A percentile compares a stretch with the other conserved stretches of the same genome.
Evolutionary conservation across 2,113 vertebrate species (phyloP).

Genomic region (Gorilla gorilla): DNA sequence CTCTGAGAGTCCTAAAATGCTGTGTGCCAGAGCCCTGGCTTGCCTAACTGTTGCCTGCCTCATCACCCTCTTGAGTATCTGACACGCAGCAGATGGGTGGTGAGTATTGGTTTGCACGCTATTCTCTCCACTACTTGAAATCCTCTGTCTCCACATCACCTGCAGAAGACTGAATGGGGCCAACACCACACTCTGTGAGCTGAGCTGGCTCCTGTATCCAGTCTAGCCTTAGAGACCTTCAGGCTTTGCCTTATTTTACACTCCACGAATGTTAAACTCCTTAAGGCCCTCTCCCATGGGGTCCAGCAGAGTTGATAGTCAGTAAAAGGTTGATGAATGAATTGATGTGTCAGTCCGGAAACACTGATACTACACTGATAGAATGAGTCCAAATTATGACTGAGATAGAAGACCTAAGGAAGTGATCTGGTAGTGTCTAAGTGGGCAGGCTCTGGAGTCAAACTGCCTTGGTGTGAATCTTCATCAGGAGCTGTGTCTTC

Average conservation of each 20-base stretch:
- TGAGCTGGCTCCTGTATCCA: background rate
- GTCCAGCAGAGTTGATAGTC: background rate
- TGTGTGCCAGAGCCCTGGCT: background rate
- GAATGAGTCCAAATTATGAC: background rate
- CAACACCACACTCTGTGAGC: background rate
- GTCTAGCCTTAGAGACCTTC: background rate
- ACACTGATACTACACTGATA: background rate
- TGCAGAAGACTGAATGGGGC: background rate
- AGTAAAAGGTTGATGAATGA: background rate
- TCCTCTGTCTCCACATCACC: background rate
- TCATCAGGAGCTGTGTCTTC: background rate
- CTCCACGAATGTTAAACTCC: background rate
- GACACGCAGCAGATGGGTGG: background rate
- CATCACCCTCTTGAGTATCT: background rate
- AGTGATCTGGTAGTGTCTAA: background rate
- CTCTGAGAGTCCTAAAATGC: background rate
- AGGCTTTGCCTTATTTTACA: background rate
- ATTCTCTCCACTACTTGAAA: background rate
- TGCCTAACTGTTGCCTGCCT: background rate
- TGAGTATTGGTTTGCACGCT: background rate
- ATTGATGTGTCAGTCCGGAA: background rate
- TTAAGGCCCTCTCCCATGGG: background rate
- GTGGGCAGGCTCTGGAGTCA: background rate
- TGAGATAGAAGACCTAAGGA: background rate
- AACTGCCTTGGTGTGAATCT: background rate